Conservation (phyloP, 2,888 invertebrate species). For the Limnephilus auricula region DNA sequence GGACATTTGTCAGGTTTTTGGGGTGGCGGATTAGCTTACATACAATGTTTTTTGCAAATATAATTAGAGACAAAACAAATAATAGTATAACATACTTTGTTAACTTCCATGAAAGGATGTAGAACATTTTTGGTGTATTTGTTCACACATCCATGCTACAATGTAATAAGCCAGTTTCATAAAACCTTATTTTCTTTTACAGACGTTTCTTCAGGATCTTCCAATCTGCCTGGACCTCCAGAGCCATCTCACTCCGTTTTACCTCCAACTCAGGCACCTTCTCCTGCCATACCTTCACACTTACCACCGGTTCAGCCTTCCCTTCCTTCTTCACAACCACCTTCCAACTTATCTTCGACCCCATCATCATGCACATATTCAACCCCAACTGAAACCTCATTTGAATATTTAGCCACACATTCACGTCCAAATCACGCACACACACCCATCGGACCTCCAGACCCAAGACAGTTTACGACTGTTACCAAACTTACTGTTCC, state of each 20-base stretch:
- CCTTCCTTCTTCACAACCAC: neutral
- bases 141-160: no score
- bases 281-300: neutral
- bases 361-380: neutral
- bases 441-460: no score
- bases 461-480: no score
- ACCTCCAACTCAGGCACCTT: neutral
- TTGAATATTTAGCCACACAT: neutral
- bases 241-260: neutral
- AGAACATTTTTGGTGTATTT: no score
- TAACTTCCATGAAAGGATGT: no score
- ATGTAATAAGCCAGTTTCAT: neutral
- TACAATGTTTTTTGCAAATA: no score
- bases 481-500: neutral
- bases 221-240: neutral
- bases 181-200: neutral
- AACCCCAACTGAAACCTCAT: neutral
- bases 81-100: no score
- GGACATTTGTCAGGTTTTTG: no score
- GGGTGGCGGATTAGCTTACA: no score
- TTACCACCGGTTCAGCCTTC: neutral
- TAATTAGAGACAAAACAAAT: no score
- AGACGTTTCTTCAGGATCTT: neutral
- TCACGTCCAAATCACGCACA: neutral
- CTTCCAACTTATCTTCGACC: no score